Evolutionary conservation across 2,888 invertebrate species (phyloP).

Genomic region (Microplitis manilae): DNA sequence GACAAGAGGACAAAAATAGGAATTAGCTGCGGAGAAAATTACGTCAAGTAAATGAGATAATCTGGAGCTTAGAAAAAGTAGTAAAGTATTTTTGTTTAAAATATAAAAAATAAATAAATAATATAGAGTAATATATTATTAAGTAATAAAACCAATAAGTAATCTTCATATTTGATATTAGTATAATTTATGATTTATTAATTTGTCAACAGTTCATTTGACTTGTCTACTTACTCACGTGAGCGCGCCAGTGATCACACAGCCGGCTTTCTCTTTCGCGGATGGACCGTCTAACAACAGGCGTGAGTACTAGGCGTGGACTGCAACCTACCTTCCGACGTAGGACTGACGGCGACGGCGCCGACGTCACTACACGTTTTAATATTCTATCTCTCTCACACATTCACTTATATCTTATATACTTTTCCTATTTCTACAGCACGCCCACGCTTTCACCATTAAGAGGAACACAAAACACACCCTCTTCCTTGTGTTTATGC

Average conservation of each 20-base stretch:
- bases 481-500: background rate
- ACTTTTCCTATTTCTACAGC: background rate
- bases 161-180: background rate
- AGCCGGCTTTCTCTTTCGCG: slow-evolving; percentile 28
- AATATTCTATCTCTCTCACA: background rate
- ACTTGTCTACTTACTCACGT: slow-evolving; percentile 31
- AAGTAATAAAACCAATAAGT: background rate
- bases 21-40: slow-evolving; percentile 44
- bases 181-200: background rate
- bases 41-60: slow-evolving; percentile 7
- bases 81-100: slow-evolving; percentile 3
- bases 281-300: slow-evolving; percentile 25
- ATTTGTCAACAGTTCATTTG: slow-evolving; percentile 2
- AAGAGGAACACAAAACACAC: background rate
- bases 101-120: slow-evolving; percentile 3
- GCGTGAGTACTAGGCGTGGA: slow-evolving; percentile 33
- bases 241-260: slow-evolving; percentile 19
- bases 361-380: slow-evolving; percentile 19
- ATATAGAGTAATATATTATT: background rate
- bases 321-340: slow-evolving; percentile 34
- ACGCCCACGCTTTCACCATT: slow-evolving; percentile 19
- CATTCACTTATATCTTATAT: background rate
- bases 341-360: slow-evolving; percentile 33
- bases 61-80: slow-evolving; percentile 23
- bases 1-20: slow-evolving; percentile 50